These are phyloP conservation scores for Emydoidea blandingii DNA, from an alignment of 2,797 vertebrate species.

Conservation along the genomic window DNA sequence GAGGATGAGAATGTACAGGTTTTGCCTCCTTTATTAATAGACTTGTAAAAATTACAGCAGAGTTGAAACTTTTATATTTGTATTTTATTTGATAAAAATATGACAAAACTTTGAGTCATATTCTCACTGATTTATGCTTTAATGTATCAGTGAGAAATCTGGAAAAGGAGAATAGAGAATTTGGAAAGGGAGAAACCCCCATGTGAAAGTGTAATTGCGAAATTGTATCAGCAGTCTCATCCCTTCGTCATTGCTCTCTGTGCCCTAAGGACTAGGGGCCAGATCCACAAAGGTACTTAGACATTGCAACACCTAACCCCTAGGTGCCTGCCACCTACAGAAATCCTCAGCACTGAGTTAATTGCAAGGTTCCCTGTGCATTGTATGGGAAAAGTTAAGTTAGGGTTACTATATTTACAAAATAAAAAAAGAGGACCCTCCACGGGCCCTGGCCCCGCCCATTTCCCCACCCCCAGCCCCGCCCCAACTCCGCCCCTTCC, in stretches of 20 bases:
- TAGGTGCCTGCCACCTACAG: too few species aligned
- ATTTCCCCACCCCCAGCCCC: too few species aligned
- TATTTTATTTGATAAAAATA: not conserved
- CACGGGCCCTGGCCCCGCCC: too few species aligned
- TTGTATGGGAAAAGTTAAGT: too few species aligned
- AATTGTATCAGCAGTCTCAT: not conserved
- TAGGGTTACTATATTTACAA: too few species aligned
- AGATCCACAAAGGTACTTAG: too few species aligned
- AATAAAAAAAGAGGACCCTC: too few species aligned
- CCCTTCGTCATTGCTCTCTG: not conserved
- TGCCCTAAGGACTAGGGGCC: too few species aligned
- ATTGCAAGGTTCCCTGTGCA: too few species aligned
- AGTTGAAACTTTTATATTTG: not conserved
- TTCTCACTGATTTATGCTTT: not conserved
- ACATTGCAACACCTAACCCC: too few species aligned
- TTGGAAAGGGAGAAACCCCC: not conserved
- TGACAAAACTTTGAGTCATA: not conserved
- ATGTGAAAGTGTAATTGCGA: not conserved
- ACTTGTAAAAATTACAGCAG: not conserved
- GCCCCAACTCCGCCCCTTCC: too few species aligned
- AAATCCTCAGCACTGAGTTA: too few species aligned
- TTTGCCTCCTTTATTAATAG: fast-evolving
- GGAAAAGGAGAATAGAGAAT: not conserved
- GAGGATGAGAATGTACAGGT: fast-evolving
- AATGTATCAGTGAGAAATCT: not conserved